Conservation (phyloP, 2,888 invertebrate species). For the Phalera bucephala region DNA sequence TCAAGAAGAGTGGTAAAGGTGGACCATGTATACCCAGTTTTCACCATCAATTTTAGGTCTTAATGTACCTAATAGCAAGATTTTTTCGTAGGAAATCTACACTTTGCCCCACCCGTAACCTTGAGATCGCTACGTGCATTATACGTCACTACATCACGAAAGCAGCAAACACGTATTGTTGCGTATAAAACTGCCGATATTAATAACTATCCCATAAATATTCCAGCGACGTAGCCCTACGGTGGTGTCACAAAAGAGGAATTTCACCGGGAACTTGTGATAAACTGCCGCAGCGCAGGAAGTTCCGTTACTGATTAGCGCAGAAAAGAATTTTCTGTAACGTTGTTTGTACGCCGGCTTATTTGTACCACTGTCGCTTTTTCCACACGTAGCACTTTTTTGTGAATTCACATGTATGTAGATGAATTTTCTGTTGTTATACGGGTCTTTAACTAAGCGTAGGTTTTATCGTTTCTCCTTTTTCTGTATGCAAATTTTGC, state of each 20-base stretch:
- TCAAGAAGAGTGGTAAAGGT: no score
- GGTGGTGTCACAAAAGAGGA: conserved; percentile 49
- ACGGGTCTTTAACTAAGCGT: conserved; percentile 7
- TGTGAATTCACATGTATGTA: conserved; percentile 9
- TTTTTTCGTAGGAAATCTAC: no score
- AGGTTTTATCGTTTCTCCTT: conserved; percentile 7
- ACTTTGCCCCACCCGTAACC: no score
- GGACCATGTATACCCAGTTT: no score
- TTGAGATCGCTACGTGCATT: no score
- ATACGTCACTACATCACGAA: no score
- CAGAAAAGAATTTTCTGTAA: conserved; percentile 47
- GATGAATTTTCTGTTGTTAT: conserved; percentile 7
- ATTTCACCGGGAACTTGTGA: conserved; percentile 53
- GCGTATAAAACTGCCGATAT: no score
- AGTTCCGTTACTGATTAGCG: conserved; percentile 62
- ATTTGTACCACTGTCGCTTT: conserved; percentile 1
- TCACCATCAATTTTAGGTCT: no score
- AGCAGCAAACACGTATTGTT: no score
- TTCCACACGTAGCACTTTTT: conserved; percentile 2
- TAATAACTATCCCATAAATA: no score
- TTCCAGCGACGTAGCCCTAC: conserved; percentile 23
- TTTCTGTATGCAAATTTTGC: conserved; percentile 3
- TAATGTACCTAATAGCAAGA: no score
- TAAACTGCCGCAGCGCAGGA: conserved; percentile 51
- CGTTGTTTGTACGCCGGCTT: conserved; percentile 24